A percentile compares a stretch with the other conserved stretches of the same genome.
These are phyloP conservation scores for Forbesichthys agassizii DNA, from an alignment of 2,113 vertebrate genomes.

Conservation along the genomic window DNA sequence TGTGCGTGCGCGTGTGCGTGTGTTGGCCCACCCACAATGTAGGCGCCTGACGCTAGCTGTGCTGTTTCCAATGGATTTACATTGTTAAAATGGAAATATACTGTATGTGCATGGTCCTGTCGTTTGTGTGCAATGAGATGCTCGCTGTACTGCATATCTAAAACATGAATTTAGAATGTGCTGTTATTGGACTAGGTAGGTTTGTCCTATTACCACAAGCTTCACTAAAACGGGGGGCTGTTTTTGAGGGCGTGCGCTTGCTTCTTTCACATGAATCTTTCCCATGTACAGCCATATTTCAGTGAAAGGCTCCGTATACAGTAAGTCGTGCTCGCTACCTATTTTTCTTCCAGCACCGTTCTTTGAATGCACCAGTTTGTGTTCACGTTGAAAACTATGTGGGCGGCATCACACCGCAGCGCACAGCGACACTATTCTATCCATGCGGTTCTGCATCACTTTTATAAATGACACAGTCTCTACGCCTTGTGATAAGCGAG, in stretches of 20 bases:
- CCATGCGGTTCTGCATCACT: constrained; percentile 20
- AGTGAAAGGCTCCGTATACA: constrained; percentile 18
- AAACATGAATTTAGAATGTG: no score
- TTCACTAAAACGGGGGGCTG: no score
- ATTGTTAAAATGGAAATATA: constrained; percentile 8
- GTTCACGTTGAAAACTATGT: constrained; percentile 43
- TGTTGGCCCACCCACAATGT: constrained; percentile 84
- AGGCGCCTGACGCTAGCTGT: constrained; percentile 15
- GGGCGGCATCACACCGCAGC: constrained; percentile 34
- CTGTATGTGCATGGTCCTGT: constrained; percentile 19
- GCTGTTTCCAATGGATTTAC: constrained; percentile 27
- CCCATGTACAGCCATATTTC: constrained; percentile 14
- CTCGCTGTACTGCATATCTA: no score
- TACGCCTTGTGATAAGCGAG: constrained; percentile 31
- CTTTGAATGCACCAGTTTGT: constrained; percentile 46
- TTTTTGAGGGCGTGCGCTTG: no score
- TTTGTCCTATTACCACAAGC: no score
- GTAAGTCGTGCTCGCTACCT: not conserved
- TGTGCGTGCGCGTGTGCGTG: not conserved
- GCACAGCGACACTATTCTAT: constrained; percentile 37
- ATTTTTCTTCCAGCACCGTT: constrained; percentile 32
- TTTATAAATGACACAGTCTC: not conserved
- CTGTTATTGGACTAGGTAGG: no score
- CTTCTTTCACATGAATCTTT: no score
- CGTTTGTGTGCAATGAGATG: constrained; percentile 4